Base-by-base conservation (phyloP, 2,113 vertebrate genomes). In the Tretioscincus oriximinensis region DNA sequence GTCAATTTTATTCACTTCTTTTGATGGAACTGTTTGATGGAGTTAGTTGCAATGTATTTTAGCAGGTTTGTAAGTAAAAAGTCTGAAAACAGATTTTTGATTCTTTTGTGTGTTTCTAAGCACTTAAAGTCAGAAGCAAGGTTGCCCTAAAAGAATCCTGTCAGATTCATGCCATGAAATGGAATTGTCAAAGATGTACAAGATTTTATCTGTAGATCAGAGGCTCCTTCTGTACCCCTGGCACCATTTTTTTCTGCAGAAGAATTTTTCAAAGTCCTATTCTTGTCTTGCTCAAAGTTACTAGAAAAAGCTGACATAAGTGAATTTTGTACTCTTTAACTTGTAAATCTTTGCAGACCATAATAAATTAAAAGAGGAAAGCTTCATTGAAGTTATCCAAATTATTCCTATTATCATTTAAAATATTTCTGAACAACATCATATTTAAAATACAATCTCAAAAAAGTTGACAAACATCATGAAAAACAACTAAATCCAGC, bases 1-100 rank as follows among this genome's bases (percentile, higher is more conserved):
- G 22, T 41, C 35, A 22, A 24, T 49, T 81, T 67, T 16, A 24
- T 63, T 45, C 41, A 12, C 58, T 74, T 63, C 79, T 74, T 45
- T 5, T 79, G 66, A 79, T 79, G 31, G 70, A n/a, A 18, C 26
- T 67, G 63, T 73, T 51, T 73, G 79, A 81, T 58, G 47, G 79
- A 7, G n/a, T 11, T 71, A 81, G 79, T 63, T 81, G 63, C 47
- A 67, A 11, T 20, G 29, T 21, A 58, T 29, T 41, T 5, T 41
- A 41, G 5, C 35, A 41, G 35, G 35, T 5, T 41, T 41, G 35
- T 5, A 41, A 41, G 35, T 41, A 41, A 41, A 41, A 41, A 41
- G 2, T 41, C 35, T 41, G 5, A 41, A 41, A 41, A 41, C 35
- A 41, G 35, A 41, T 41, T 41, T 41, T 2, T 41, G 5, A 41